phyloP scores from a whole-genome alignment of 2,888 invertebrate species.

The Daptonema setosum region DNA sequence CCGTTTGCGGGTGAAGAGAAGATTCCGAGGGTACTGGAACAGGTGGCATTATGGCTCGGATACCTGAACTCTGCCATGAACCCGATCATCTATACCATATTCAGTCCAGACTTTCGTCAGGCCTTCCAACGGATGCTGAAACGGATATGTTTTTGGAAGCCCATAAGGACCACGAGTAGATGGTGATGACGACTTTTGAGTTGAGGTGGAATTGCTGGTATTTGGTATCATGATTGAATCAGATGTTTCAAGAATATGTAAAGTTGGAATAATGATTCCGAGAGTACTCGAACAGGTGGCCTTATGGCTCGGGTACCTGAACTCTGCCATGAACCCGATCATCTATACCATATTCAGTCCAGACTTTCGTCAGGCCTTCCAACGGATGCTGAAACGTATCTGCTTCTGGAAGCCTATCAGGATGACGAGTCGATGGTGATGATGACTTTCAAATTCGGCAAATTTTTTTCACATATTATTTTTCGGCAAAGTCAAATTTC shows the following conservation, averaged over 20 bases:
- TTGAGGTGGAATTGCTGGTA: too few relatives aligned
- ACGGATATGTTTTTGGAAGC: constrained; percentile 14
- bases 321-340: constrained; percentile 28
- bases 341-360: constrained; percentile 24
- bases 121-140: constrained; percentile 25
- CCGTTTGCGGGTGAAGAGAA: constrained; percentile 37
- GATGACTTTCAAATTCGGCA: too few relatives aligned
- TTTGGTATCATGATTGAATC: too few relatives aligned
- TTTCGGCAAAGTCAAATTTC: too few relatives aligned
- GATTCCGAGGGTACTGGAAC: neutral
- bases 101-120: constrained; percentile 24
- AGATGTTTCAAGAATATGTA: too few relatives aligned
- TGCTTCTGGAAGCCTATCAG: constrained; percentile 13
- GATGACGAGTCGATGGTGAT: too few relatives aligned
- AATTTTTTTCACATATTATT: too few relatives aligned
- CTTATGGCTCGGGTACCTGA: constrained; percentile 23
- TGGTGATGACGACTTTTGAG: too few relatives aligned
- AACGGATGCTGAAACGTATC: constrained; percentile 21
- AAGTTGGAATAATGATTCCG: too few relatives aligned
- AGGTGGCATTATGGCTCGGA: constrained; percentile 13
- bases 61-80: constrained; percentile 29
- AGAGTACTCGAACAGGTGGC: neutral
- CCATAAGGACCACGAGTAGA: too few relatives aligned
- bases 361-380: constrained; percentile 25
- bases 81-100: constrained; percentile 24